A percentile compares a stretch with the other conserved stretches of the same genome.
These are phyloP conservation scores for Etheostoma cragini DNA, from an alignment of 2,113 vertebrate species.

Conservation along the genomic window DNA sequence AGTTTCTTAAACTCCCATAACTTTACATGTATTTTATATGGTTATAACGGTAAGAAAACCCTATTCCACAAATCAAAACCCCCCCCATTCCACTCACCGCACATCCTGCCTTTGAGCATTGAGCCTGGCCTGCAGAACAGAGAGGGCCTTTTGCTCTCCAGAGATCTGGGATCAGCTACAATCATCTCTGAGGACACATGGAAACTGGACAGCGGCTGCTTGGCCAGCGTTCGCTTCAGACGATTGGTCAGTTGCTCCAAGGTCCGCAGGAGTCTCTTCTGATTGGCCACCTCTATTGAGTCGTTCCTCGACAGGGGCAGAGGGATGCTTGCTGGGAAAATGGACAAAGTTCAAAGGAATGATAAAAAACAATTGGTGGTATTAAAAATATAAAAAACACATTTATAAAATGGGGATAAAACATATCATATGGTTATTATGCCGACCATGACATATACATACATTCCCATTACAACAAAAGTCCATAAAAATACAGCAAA, in stretches of 20 bases:
- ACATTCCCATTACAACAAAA: background rate
- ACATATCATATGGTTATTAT: background rate
- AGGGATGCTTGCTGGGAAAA: slow-evolving; percentile 94
- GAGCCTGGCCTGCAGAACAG: slow-evolving; percentile 96
- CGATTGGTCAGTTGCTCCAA: slow-evolving; percentile 93
- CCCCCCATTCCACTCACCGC: slow-evolving; percentile 86
- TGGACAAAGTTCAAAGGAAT: slow-evolving; percentile 71
- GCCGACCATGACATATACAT: background rate
- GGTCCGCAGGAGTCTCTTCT: slow-evolving; percentile 91
- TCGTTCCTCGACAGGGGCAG: slow-evolving; percentile 93
- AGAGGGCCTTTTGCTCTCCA: slow-evolving; percentile 90
- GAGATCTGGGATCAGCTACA: slow-evolving; percentile 91
- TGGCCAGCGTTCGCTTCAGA: slow-evolving; percentile 91
- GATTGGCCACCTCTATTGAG: slow-evolving; percentile 92
- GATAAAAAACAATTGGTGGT: background rate
- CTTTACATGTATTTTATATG: background rate
- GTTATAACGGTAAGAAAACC: background rate
- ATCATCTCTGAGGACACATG: slow-evolving; percentile 92
- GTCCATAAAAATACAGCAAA: background rate
- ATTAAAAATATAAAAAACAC: background rate
- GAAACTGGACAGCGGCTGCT: slow-evolving; percentile 92
- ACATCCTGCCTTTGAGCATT: slow-evolving; percentile 94
- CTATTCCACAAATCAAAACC: background rate
- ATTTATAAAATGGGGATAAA: background rate
- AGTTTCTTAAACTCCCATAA: background rate